These are phyloP conservation scores for Sinonovacula constricta DNA, from an alignment of 1,140 invertebrate species.

Conservation along the genomic window DNA sequence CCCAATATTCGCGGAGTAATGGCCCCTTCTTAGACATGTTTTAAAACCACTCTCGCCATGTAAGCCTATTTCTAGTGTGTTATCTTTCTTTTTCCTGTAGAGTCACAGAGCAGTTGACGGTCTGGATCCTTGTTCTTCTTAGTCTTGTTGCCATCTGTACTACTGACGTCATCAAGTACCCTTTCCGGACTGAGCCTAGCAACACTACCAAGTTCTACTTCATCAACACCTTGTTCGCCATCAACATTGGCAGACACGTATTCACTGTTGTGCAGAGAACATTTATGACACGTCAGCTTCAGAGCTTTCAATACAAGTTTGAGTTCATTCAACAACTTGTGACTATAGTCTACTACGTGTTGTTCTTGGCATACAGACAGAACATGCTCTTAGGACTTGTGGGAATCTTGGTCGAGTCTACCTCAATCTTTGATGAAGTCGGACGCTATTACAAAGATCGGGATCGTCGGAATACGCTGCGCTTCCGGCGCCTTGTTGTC, in stretches of 20 bases:
- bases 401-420: constrained; percentile 54
- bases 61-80: too few species aligned
- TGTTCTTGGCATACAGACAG: constrained; percentile 54
- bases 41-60: too few species aligned
- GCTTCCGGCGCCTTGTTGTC: constrained; percentile 47
- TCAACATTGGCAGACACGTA: constrained; percentile 57
- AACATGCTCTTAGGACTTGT: constrained; percentile 54
- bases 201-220: constrained; percentile 1
- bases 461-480: constrained; percentile 15
- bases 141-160: constrained; percentile 41
- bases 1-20: too few species aligned
- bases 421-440: constrained; percentile 54
- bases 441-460: constrained; percentile 28
- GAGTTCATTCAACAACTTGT: constrained; percentile 55
- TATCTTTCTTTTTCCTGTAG: constrained; percentile 52
- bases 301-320: constrained; percentile 32
- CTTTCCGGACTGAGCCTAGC: constrained; percentile 35
- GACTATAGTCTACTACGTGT: constrained; percentile 50
- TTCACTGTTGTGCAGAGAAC: constrained; percentile 47
- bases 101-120: constrained; percentile 53
- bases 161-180: constrained; percentile 47
- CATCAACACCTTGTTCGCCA: constrained; percentile 40
- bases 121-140: constrained; percentile 33
- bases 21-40: too few species aligned
- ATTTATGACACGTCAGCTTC: constrained; percentile 2